phyloP scores from a whole-genome alignment of 2,888 invertebrate species.

The Bugula neritina region DNA sequence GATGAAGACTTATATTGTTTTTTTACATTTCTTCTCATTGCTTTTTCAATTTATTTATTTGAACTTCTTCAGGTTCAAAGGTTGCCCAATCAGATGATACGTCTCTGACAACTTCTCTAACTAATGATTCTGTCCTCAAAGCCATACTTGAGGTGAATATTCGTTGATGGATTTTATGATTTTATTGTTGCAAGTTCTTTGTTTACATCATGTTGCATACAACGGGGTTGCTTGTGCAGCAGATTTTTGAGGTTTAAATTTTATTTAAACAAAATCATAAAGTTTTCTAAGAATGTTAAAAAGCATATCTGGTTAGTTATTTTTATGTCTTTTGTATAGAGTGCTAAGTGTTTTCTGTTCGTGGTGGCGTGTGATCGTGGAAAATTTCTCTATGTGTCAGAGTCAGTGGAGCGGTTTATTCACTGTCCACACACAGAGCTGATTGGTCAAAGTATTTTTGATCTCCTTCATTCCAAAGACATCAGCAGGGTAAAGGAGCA shows the following conservation, averaged over 20 bases:
- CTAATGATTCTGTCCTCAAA: background rate
- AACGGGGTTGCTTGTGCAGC: no score
- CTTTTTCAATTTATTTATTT: no score
- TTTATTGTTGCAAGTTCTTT: no score
- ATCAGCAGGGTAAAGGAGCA: constrained; percentile 92
- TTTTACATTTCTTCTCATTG: no score
- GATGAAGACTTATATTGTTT: no score
- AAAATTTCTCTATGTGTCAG: constrained; percentile 79
- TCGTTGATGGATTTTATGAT: no score
- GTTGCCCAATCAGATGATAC: background rate
- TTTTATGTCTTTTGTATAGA: constrained; percentile 54
- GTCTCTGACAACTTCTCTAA: background rate
- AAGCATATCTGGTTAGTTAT: no score
- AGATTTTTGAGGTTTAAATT: no score
- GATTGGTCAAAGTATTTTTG: constrained; percentile 82
- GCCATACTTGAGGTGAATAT: constrained; percentile 2
- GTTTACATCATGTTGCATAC: no score
- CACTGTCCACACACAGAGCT: constrained; percentile 80
- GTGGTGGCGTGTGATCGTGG: constrained; percentile 90
- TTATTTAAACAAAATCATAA: no score
- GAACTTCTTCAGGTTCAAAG: constrained; percentile 4
- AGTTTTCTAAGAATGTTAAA: no score
- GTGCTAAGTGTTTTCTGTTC: constrained; percentile 82
- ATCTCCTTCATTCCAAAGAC: constrained; percentile 88
- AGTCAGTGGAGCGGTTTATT: constrained; percentile 74